phyloP scores from a whole-genome alignment of 2,888 invertebrate genomes.

The Cheilosia impressa region DNA sequence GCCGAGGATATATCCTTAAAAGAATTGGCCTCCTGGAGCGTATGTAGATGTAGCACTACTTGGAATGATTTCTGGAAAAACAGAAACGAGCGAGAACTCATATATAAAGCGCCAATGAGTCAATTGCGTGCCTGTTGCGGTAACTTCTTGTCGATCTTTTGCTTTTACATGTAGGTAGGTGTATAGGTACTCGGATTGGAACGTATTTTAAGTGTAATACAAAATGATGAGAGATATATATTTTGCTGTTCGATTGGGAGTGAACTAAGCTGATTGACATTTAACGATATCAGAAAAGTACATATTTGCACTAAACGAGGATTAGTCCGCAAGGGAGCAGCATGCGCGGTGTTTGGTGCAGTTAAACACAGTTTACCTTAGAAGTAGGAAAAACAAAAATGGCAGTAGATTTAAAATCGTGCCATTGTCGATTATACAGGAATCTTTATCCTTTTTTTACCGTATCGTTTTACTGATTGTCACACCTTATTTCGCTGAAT shows the following conservation, averaged over 20 bases:
- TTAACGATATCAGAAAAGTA: slow-evolving; percentile 32
- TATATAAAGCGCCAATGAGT: slow-evolving; percentile 43
- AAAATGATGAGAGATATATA: slow-evolving; percentile 27
- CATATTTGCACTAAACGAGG: slow-evolving; percentile 27
- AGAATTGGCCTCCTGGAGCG: slow-evolving; percentile 35
- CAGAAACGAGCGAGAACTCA: not conserved
- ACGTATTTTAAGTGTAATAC: slow-evolving; percentile 11
- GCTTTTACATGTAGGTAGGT: not conserved
- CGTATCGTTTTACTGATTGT: no score
- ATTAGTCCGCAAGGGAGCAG: slow-evolving; percentile 25
- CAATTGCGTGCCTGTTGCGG: slow-evolving; percentile 57
- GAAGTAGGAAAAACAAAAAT: no score
- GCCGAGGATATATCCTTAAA: slow-evolving; percentile 28
- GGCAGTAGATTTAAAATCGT: no score
- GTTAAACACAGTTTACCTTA: no score
- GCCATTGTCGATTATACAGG: no score
- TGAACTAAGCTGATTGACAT: slow-evolving; percentile 15
- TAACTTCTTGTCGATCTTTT: slow-evolving; percentile 34
- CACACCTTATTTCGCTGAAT: no score
- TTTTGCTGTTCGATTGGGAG: slow-evolving; percentile 36
- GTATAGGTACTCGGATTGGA: no score
- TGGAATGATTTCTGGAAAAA: slow-evolving; percentile 18
- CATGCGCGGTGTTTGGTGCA: not conserved
- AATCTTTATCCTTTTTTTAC: no score
- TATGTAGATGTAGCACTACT: slow-evolving; percentile 1